Evolutionary conservation across 2,797 vertebrate species (phyloP), one percentile per base, ranked within the genome.

Genomic region (Carduelis carduelis): DNA sequence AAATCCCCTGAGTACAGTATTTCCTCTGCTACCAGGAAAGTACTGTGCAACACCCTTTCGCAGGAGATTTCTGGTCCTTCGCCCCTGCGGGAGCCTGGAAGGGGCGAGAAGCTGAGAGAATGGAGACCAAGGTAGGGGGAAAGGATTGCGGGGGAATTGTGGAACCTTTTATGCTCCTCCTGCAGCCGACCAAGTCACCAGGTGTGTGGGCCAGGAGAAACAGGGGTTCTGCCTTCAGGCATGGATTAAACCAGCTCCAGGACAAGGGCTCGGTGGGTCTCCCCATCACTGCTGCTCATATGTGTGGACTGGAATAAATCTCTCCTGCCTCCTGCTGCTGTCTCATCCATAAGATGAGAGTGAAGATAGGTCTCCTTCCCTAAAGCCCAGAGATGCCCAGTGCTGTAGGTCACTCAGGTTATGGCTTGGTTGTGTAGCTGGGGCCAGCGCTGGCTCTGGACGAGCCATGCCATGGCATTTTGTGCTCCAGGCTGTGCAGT

Each of bases 1-100:
- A 96, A 97, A 92, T 76, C 55, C 92, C 95, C 96, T 96, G 95
- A 94, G 92, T 68, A 87, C 92, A 93, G 96, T 96, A 95, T 96
- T 97, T 94, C 94, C 95, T 95, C 95, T 96, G 95, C 95, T 97
- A 93, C 95, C 95, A 97, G 96, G 95, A 96, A 94, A 96, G 95
- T 96, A 95, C 91, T 96, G 91, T 94, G 94, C 91, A 96, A 94
- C 96, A 96, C 83, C 95, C 87, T 97, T 96, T 96, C 84, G 80
- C 91, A 95, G 95, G 95, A 96, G 96, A 93, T 93, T 96, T 96
- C 89, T 94, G 87, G 95, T 94, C 89, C 95, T 94, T 64, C 14
- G 89, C 94, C 96, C 95, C 96, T 96, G 95, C 16, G 0, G 24
- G 79, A 96, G 44, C 91, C 93, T 83, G 91, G 95, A 96, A 96